Conservation (phyloP, 1,140 invertebrate genomes). For the Lepidurus packardi region DNA sequence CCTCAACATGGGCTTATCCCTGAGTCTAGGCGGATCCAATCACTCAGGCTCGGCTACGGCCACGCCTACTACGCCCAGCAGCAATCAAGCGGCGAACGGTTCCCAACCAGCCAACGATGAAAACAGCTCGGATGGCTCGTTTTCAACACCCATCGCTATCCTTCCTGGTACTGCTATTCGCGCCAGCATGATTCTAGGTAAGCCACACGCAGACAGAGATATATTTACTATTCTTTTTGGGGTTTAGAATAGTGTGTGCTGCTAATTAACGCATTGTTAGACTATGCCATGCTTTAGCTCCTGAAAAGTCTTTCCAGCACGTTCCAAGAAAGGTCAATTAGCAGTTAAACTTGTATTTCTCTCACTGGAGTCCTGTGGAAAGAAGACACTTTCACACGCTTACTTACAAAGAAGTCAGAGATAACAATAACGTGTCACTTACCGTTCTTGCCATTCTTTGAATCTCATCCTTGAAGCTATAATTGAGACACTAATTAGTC, state of each 20-base stretch:
- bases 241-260: too few species aligned
- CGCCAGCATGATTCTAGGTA: constrained; percentile 7
- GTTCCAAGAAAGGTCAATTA: background rate
- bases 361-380: background rate
- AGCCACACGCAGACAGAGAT: background rate
- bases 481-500: too few species aligned
- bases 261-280: constrained; percentile 13
- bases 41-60: background rate
- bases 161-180: background rate
- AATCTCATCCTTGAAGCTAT: too few species aligned
- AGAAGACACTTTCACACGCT: background rate
- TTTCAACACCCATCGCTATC: background rate
- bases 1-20: constrained; percentile 3
- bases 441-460: too few species aligned
- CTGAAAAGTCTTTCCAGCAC: background rate
- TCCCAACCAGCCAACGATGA: constrained; percentile 9
- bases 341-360: background rate
- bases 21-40: background rate
- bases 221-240: too few species aligned
- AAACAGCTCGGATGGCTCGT: background rate
- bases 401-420: too few species aligned
- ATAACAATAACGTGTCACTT: too few species aligned
- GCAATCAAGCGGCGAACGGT: background rate
- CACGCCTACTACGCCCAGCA: background rate
- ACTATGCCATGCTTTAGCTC: background rate